Percentiles rank a stretch among this genome's conserved stretches.
Evolutionary conservation across 2,113 vertebrate genomes (phyloP).

Genomic region (Phaethornis superciliosus): DNA sequence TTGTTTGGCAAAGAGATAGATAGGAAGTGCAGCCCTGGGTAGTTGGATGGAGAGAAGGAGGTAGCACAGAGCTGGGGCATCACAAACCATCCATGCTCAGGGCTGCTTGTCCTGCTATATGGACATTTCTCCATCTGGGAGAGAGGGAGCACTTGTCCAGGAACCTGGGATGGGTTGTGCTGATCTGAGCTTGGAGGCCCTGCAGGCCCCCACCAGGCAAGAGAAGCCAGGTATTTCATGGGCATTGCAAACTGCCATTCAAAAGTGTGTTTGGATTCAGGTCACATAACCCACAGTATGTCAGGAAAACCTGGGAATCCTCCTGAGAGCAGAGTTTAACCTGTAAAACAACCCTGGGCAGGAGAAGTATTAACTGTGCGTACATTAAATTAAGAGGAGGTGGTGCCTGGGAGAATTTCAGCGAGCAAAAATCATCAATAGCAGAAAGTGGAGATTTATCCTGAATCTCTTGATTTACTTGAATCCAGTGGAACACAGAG

Average conservation of each 20-base stretch:
- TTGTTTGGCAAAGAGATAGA: not conserved
- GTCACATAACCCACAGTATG: conserved; percentile 18
- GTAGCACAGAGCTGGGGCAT: not conserved
- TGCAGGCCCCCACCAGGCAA: not conserved
- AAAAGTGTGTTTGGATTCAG: conserved; percentile 4
- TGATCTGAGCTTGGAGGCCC: not conserved
- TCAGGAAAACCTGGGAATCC: conserved; percentile 35
- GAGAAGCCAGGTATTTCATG: not conserved
- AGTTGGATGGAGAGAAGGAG: not conserved
- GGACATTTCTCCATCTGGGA: not conserved
- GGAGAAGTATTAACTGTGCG: conserved; percentile 55
- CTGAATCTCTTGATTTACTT: conserved; percentile 11
- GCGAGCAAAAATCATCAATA: conserved; percentile 8
- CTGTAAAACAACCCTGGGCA: conserved; percentile 45
- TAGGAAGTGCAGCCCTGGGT: not conserved
- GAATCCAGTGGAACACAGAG: not conserved
- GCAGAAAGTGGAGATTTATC: not conserved
- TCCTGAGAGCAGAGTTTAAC: conserved; percentile 37
- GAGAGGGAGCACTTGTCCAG: rapidly evolving
- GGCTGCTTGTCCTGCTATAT: not conserved
- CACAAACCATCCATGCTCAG: not conserved
- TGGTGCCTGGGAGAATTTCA: not conserved
- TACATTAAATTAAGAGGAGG: conserved; percentile 42
- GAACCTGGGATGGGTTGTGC: not conserved
- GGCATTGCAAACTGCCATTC: not conserved